A percentile compares a stretch with the other conserved stretches of the same genome.
Evolutionary conservation across 92 coral and sea anemone species (phyloP).

Genomic region (Bergia puertoricense): DNA sequence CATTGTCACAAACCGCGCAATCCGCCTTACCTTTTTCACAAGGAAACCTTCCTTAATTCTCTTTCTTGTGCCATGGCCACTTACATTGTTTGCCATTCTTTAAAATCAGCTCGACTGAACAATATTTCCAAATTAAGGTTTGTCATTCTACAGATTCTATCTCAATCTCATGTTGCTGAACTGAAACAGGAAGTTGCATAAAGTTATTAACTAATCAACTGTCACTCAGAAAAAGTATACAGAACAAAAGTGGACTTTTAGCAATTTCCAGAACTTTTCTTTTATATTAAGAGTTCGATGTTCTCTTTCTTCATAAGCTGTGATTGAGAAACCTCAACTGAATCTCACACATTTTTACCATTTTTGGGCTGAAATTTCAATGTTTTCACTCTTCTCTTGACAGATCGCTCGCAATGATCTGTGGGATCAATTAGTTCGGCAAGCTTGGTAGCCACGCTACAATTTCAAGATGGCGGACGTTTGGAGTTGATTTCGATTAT

Average conservation of each 20-base stretch:
- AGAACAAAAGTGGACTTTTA: not conserved
- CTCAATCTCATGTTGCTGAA: not conserved
- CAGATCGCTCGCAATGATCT: slow-evolving; percentile 3
- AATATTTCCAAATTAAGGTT: not conserved
- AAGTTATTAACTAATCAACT: not conserved
- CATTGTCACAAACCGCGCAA: too few relatives aligned
- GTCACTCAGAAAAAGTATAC: not conserved
- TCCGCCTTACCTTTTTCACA: slow-evolving; percentile 83
- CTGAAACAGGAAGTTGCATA: slow-evolving; percentile 4
- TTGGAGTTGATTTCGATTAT: not conserved
- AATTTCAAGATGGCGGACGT: slow-evolving; percentile 66
- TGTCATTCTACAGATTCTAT: not conserved
- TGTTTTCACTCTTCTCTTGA: not conserved
- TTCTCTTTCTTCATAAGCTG: not conserved
- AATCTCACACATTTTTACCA: not conserved
- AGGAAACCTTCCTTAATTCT: slow-evolving; percentile 88
- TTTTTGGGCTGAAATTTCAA: not conserved
- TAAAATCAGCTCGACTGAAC: not conserved
- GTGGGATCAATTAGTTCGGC: slow-evolving; percentile 37
- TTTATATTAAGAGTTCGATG: not conserved
- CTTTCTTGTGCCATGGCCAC: slow-evolving; percentile 43
- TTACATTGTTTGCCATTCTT: slow-evolving; percentile 32
- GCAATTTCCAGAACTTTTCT: not conserved
- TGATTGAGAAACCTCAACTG: not conserved
- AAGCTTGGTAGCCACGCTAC: slow-evolving; percentile 48